A percentile compares a stretch with the other conserved stretches of the same genome.
phyloP scores from a whole-genome alignment of 2,797 vertebrate genomes.

The Ambastaia sidthimunki region DNA sequence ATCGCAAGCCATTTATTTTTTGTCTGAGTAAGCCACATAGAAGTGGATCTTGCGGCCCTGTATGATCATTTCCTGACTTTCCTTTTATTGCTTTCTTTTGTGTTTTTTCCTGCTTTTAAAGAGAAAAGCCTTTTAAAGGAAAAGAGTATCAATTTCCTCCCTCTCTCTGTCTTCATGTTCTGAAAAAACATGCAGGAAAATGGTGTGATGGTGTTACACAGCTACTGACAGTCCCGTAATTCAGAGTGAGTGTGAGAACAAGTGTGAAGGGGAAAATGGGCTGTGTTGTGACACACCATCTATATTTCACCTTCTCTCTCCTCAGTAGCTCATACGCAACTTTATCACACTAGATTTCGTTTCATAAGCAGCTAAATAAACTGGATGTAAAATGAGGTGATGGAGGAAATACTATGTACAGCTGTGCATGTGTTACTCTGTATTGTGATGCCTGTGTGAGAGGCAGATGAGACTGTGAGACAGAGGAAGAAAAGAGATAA shows the following conservation, averaged over 20 bases:
- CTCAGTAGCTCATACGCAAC: neutral
- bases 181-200: constrained; percentile 28
- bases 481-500: constrained; percentile 32
- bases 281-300: neutral
- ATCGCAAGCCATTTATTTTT: constrained; percentile 29
- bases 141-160: constrained; percentile 8
- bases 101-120: constrained; percentile 6
- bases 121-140: neutral
- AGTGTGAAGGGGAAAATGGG: constrained; percentile 13
- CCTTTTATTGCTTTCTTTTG: constrained; percentile 33
- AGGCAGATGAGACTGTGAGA: constrained; percentile 47
- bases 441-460: constrained; percentile 27
- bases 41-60: constrained; percentile 53
- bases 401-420: constrained; percentile 53
- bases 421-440: constrained; percentile 20
- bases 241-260: constrained; percentile 15
- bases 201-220: constrained; percentile 22
- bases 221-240: neutral
- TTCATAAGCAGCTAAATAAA: constrained; percentile 28
- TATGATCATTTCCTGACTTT: constrained; percentile 18
- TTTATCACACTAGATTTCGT: neutral
- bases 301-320: constrained; percentile 2
- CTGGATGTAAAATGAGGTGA: constrained; percentile 25
- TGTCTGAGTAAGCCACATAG: constrained; percentile 51
- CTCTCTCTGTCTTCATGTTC: neutral